These are phyloP conservation scores for Oscheius sp. DNA, from an alignment of 2,888 invertebrate genomes.

Conservation along the genomic window DNA sequence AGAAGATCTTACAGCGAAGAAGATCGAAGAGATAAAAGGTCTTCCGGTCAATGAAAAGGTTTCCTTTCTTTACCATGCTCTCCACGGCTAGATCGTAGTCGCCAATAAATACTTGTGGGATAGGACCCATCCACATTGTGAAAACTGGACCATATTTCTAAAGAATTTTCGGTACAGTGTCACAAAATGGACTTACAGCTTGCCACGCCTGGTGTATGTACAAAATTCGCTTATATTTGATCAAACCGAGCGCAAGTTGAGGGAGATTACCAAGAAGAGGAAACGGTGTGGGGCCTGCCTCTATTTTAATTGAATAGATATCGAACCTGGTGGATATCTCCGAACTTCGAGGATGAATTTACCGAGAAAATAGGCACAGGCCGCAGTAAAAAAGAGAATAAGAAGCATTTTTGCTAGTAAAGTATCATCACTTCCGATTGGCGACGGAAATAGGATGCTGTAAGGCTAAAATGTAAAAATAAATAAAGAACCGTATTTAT, in stretches of 20 bases:
- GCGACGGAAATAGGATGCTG: too few relatives aligned
- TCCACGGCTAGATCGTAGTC: slow-evolving; percentile 48
- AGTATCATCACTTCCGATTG: too few relatives aligned
- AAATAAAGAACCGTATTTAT: too few relatives aligned
- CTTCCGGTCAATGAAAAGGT: slow-evolving; percentile 8
- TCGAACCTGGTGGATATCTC: neutral
- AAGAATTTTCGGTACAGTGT: neutral
- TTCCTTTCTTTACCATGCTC: slow-evolving; percentile 30
- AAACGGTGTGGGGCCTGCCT: slow-evolving; percentile 46
- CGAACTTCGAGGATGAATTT: neutral
- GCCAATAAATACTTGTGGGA: slow-evolving; percentile 46
- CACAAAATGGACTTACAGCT: slow-evolving; percentile 10
- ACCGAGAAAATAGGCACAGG: neutral
- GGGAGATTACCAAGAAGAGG: slow-evolving; percentile 48
- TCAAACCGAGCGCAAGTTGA: slow-evolving; percentile 34
- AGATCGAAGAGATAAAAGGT: slow-evolving; percentile 4
- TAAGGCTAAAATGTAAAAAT: too few relatives aligned
- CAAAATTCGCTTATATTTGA: slow-evolving; percentile 32
- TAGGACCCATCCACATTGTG: slow-evolving; percentile 51
- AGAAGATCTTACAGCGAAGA: neutral
- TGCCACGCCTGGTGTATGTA: slow-evolving; percentile 37
- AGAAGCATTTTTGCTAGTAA: neutral
- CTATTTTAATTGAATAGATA: too few relatives aligned
- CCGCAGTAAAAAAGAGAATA: neutral
- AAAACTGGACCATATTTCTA: slow-evolving; percentile 45